Conservation (phyloP, 2,797 vertebrate genomes). For the Mormyrus proboscirostris region DNA sequence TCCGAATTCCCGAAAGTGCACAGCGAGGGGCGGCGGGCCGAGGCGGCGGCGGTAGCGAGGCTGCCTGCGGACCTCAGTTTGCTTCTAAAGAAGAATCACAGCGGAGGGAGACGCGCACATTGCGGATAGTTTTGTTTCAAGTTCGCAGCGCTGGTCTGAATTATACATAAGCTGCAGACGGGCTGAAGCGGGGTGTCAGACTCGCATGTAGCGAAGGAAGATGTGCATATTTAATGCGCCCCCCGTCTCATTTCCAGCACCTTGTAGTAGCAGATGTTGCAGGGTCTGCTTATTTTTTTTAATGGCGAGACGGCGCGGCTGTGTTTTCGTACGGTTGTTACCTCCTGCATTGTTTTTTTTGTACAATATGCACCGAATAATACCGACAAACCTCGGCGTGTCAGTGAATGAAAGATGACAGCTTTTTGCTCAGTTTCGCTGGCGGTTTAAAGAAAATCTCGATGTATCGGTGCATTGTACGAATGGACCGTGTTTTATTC, state of each 20-base stretch:
- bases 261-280: background rate
- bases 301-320: background rate
- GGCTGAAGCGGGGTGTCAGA: slow-evolving; percentile 28
- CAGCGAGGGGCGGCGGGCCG: background rate
- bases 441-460: background rate
- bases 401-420: background rate
- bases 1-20: background rate
- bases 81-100: background rate
- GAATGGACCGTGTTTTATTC: background rate
- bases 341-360: background rate
- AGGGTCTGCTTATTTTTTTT: background rate
- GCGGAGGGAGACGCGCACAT: background rate
- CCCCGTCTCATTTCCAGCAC: background rate
- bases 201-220: slow-evolving; percentile 23
- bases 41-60: background rate
- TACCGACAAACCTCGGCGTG: background rate
- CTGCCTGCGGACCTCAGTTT: background rate
- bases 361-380: background rate
- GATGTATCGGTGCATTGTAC: background rate
- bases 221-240: slow-evolving; percentile 49
- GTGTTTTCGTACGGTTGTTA: background rate
- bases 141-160: slow-evolving; percentile 42
- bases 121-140: slow-evolving; percentile 3
- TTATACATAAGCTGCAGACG: slow-evolving; percentile 60
- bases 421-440: background rate